Evolutionary conservation across 37 sponge, comb jelly and placozoan genomes (phyloP).

Genomic region (Eunapius fragilis): DNA sequence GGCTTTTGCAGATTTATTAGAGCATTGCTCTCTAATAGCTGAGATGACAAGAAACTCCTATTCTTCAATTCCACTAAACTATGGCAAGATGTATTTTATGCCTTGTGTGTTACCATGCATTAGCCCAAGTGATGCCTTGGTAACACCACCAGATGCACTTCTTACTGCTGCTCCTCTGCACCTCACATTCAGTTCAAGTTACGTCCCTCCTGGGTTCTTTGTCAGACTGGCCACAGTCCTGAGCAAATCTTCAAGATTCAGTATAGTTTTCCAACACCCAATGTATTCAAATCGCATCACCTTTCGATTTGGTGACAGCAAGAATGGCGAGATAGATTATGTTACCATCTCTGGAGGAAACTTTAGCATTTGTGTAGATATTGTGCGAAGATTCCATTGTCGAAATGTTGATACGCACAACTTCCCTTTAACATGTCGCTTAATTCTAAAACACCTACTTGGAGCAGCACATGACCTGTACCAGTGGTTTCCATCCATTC

Average conservation of each 20-base stretch:
- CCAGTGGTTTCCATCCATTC: slow-evolving; percentile 28
- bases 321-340: neutral
- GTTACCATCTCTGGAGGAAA: slow-evolving; percentile 6
- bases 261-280: slow-evolving; percentile 10
- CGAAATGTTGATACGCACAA: too few relatives aligned
- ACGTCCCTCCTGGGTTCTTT: slow-evolving; percentile 65
- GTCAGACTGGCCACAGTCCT: slow-evolving; percentile 36
- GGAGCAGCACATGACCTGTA: too few relatives aligned
- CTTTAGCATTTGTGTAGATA: slow-evolving; percentile 13
- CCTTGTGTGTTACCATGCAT: slow-evolving; percentile 18
- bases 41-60: neutral
- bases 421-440: too few relatives aligned
- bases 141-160: neutral
- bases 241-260: neutral
- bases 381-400: slow-evolving; percentile 1
- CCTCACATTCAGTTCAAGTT: slow-evolving; percentile 17
- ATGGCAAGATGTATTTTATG: slow-evolving; percentile 32
- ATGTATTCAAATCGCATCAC: slow-evolving; percentile 33
- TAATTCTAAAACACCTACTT: too few relatives aligned
- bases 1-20: slow-evolving; percentile 30
- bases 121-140: neutral
- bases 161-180: slow-evolving; percentile 32
- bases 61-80: neutral
- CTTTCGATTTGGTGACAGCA: slow-evolving; percentile 10
- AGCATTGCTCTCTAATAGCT: slow-evolving; percentile 20